Evolutionary conservation across 2,888 invertebrate species (phyloP).

Genomic region (Cotesia congregata): DNA sequence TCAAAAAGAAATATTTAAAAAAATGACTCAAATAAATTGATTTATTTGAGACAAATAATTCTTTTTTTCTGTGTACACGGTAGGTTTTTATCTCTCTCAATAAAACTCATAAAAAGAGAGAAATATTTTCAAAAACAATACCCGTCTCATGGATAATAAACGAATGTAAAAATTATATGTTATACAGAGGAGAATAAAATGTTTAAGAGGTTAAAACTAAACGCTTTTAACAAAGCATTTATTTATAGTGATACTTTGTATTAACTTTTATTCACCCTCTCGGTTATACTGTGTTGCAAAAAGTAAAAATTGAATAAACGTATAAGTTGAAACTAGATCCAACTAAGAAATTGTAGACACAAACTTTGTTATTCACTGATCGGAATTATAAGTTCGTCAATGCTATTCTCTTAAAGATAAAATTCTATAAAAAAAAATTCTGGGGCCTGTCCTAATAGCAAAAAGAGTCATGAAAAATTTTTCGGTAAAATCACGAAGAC

Average conservation of each 20-base stretch:
- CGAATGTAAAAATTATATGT: neutral
- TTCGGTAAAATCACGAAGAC: too few relatives aligned
- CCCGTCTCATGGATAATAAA: neutral
- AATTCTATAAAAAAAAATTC: too few relatives aligned
- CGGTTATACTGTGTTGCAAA: neutral
- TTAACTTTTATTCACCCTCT: neutral
- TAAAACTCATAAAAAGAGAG: neutral
- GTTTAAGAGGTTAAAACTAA: neutral
- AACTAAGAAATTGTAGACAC: neutral
- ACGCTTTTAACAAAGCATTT: neutral
- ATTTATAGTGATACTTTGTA: neutral
- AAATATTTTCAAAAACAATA: neutral
- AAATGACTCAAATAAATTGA: too few relatives aligned
- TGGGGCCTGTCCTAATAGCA: too few relatives aligned
- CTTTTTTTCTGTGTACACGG: too few relatives aligned
- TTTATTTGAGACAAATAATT: too few relatives aligned
- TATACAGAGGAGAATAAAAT: neutral
- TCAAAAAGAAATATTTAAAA: too few relatives aligned
- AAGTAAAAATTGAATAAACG: neutral
- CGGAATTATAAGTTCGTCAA: too few relatives aligned
- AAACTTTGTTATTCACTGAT: neutral
- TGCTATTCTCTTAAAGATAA: too few relatives aligned
- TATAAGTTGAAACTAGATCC: neutral
- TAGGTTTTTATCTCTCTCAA: neutral
- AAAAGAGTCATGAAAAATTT: too few relatives aligned